Evolutionary conservation across 35 echinoderm and acorn worm species (phyloP).

Genomic region (Ptychodera flava): DNA sequence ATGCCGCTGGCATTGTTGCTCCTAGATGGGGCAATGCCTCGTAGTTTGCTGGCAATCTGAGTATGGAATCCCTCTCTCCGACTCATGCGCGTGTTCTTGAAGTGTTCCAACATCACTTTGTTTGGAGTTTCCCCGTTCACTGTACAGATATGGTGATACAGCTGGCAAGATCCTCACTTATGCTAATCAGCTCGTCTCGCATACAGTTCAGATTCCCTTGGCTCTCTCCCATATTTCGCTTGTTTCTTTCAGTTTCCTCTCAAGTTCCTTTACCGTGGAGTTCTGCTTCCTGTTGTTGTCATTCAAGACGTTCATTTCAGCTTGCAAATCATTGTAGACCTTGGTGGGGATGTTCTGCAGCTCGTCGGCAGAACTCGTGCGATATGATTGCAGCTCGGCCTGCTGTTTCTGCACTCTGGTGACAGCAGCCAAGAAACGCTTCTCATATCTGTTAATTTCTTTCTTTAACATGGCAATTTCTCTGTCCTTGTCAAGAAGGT

Average conservation of each 20-base stretch:
- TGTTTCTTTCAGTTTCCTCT: constrained; percentile 67
- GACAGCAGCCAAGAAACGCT: constrained; percentile 60
- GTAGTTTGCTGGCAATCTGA: constrained; percentile 67
- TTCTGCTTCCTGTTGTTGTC: constrained; percentile 71
- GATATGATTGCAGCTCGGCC: constrained; percentile 42
- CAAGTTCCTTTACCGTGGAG: constrained; percentile 53
- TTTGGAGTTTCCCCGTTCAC: constrained; percentile 89
- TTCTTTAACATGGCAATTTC: constrained; percentile 52
- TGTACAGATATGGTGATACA: constrained; percentile 87
- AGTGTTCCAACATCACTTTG: constrained; percentile 81
- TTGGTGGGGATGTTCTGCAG: background rate
- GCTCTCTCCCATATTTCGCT: constrained; percentile 64
- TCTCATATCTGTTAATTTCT: constrained; percentile 66
- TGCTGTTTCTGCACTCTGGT: constrained; percentile 41
- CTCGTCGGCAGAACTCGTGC: background rate
- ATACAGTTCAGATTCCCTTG: constrained; percentile 89
- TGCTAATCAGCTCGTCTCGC: constrained; percentile 78
- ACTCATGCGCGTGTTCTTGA: constrained; percentile 76
- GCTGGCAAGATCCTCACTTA: constrained; percentile 91
- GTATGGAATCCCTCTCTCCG: constrained; percentile 74
- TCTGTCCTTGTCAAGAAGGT: constrained; percentile 53
- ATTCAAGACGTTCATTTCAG: constrained; percentile 62
- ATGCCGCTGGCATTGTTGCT: constrained; percentile 17
- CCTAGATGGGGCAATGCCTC: constrained; percentile 12
- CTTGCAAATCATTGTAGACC: constrained; percentile 52